These are phyloP conservation scores for Lagocephalus sceleratus DNA, from an alignment of 2,797 vertebrate genomes.

Conservation along the genomic window DNA sequence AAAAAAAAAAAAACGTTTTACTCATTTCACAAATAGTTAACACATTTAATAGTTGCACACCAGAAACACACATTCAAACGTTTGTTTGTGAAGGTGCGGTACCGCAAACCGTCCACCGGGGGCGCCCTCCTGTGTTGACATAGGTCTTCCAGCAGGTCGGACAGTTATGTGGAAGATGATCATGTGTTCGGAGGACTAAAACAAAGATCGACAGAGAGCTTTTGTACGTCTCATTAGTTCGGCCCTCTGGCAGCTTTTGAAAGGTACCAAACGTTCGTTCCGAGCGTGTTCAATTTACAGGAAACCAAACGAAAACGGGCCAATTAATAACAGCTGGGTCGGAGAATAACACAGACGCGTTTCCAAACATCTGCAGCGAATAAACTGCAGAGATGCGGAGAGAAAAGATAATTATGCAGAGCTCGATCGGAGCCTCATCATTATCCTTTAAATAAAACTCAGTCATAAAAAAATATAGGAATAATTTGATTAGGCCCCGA, in stretches of 20 bases:
- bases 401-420: conserved; percentile 45
- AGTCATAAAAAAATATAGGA: conserved; percentile 9
- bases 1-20: conserved; percentile 11
- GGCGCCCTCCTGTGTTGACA: neutral
- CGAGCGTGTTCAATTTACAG: conserved; percentile 62
- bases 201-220: conserved; percentile 50
- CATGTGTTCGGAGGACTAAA: conserved; percentile 28
- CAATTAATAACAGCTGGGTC: conserved; percentile 72
- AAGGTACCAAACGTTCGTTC: conserved; percentile 60
- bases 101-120: too few relatives aligned
- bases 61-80: too few relatives aligned
- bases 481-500: conserved; percentile 1
- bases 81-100: too few relatives aligned
- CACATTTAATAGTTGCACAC: too few relatives aligned
- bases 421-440: conserved; percentile 25
- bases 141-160: conserved; percentile 23
- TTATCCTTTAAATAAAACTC: conserved; percentile 1
- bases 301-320: conserved; percentile 66
- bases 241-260: conserved; percentile 71
- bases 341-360: conserved; percentile 58
- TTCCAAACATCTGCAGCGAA: conserved; percentile 70
- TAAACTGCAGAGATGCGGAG: conserved; percentile 35
- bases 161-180: neutral
- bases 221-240: conserved; percentile 66
- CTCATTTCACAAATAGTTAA: too few relatives aligned